Percentiles rank a stretch among this genome's conserved stretches.
Evolutionary conservation across 2,888 invertebrate genomes (phyloP).

Genomic region (Coleophora flavipennella): DNA sequence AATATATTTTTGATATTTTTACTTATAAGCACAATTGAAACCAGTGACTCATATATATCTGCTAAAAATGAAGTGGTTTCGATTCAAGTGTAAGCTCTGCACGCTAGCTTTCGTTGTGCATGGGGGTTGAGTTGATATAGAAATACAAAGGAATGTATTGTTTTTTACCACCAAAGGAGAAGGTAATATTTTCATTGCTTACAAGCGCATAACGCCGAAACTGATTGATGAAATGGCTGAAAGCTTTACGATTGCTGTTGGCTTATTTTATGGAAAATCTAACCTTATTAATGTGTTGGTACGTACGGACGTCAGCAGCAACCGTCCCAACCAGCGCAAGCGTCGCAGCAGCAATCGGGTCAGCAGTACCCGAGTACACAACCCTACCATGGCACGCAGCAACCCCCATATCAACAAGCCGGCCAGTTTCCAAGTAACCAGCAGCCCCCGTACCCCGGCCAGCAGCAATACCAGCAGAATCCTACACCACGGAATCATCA

Average conservation of each 20-base stretch:
- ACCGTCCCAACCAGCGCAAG: constrained; percentile 70
- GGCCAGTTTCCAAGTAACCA: constrained; percentile 68
- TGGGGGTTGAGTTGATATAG: constrained; percentile 69
- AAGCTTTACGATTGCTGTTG: constrained; percentile 64
- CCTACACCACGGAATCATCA: constrained; percentile 68
- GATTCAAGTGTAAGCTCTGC: constrained; percentile 64
- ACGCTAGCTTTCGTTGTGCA: constrained; percentile 73
- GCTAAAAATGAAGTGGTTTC: constrained; percentile 60
- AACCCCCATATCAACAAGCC: constrained; percentile 65
- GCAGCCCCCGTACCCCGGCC: constrained; percentile 47
- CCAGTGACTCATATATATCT: constrained; percentile 33
- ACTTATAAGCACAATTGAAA: constrained; percentile 47
- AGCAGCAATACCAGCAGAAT: constrained; percentile 58
- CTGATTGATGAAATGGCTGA: constrained; percentile 49
- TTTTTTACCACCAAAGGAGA: constrained; percentile 45
- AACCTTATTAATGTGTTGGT: constrained; percentile 74
- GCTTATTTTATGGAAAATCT: constrained; percentile 69
- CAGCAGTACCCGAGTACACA: constrained; percentile 68
- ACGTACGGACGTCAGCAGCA: constrained; percentile 74
- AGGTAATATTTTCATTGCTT: constrained; percentile 68
- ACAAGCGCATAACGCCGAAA: constrained; percentile 53
- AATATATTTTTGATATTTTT: constrained; percentile 22
- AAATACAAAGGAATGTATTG: constrained; percentile 62
- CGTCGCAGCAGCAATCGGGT: constrained; percentile 68
- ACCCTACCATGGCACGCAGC: constrained; percentile 72